Evolutionary conservation across 2,888 invertebrate species (phyloP).

Genomic region (Adineta ricciae): DNA sequence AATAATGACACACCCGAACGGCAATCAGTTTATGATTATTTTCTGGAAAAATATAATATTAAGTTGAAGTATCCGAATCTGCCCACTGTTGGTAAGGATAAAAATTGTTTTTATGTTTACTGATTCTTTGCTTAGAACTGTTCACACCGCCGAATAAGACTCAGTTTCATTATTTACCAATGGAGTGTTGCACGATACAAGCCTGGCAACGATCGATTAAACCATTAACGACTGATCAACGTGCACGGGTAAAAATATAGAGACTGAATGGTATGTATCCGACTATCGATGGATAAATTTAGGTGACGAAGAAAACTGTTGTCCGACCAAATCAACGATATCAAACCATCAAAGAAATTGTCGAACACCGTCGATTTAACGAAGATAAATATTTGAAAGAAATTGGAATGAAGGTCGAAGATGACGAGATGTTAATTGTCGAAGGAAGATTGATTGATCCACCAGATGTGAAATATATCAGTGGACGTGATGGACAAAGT

Average conservation of each 20-base stretch:
- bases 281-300: too few species aligned
- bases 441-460: not conserved
- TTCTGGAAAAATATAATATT: not conserved
- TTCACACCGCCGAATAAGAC: not conserved
- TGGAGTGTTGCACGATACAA: slow-evolving; percentile 19
- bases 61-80: slow-evolving; percentile 5
- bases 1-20: not conserved
- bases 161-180: slow-evolving; percentile 7
- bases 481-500: not conserved
- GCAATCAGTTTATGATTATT: not conserved
- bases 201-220: slow-evolving; percentile 16
- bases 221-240: slow-evolving; percentile 10
- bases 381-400: slow-evolving; percentile 21
- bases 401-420: slow-evolving; percentile 5
- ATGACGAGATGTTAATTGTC: not conserved
- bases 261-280: too few species aligned
- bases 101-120: not conserved
- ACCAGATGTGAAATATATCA: not conserved
- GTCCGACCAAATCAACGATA: not conserved
- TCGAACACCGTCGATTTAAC: not conserved
- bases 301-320: slow-evolving; percentile 18
- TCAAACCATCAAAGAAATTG: not conserved
- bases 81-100: not conserved
- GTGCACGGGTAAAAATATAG: not conserved
- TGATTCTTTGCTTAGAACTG: not conserved